phyloP scores from a whole-genome alignment of 2,113 vertebrate species.

The Hemichromis elongatus region DNA sequence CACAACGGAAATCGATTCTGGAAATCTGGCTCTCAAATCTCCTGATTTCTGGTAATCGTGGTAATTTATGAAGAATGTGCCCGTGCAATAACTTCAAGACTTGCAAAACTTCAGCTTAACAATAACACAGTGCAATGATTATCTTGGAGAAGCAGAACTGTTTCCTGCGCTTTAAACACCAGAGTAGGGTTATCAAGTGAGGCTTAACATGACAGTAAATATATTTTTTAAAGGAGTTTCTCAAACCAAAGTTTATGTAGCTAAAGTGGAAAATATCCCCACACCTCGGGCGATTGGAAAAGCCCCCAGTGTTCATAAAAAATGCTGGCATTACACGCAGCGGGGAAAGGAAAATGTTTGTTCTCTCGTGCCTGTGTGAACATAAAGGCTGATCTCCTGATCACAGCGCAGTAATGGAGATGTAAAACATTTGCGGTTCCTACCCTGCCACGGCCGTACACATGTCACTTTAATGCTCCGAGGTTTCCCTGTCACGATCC shows the following conservation, averaged over 20 bases:
- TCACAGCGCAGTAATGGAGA: neutral
- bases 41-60: neutral
- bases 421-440: neutral
- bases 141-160: neutral
- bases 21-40: neutral
- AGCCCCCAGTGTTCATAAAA: conserved; percentile 25
- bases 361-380: neutral
- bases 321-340: conserved; percentile 4
- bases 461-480: neutral
- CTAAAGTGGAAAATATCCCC: conserved; percentile 43
- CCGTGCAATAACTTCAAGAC: neutral
- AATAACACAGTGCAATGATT: neutral
- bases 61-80: neutral
- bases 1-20: neutral
- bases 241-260: conserved; percentile 19
- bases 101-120: neutral
- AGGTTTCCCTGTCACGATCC: neutral
- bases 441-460: neutral
- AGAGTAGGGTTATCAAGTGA: neutral
- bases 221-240: conserved; percentile 19
- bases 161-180: neutral
- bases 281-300: conserved; percentile 31
- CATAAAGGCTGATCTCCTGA: neutral
- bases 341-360: neutral
- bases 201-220: neutral